Base-by-base conservation (phyloP, 2,113 vertebrate genomes). In the Micronycteris hirsuta region DNA sequence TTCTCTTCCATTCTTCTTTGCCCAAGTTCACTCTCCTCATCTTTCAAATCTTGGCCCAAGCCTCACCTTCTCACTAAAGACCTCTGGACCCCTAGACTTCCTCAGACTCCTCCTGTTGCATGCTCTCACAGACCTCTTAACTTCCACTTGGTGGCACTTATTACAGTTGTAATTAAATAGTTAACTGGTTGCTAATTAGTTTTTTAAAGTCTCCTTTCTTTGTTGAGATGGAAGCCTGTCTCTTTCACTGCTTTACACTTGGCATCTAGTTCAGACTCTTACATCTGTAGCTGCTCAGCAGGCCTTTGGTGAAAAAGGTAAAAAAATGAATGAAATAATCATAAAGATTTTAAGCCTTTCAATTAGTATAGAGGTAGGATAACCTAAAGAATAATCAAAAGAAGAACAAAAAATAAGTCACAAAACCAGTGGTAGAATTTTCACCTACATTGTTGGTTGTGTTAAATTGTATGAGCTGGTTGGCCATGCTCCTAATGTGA, bases 381-480 rank as follows among this genome's bases (percentile, higher is more conserved):
- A 58, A 73, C 26, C 43, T 1, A 2, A n/a, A 88, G 58, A 76
- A 19, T 0, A 2, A 63, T 13, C 15, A 28, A 5, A 31, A 49
- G 47, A 31, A 61, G 74, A 73, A 43, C 1, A 22, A 22, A 68
- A 45, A 33, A 61, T 36, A 76, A 19, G 14, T 15, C 15, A 68
- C 0, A n/a, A 31, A 43, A 4, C 12, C 36, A 14, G 52, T 0
- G 0, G 7, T 2, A 19, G 54, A 41, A 2, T 24, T 81, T 94
- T 49, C 67, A 98, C 99, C 99, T 97, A 99, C 99, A 0, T 98
- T 98, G 68, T 89, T 84, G 19, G 98, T 99, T 49, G 98, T 98
- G 56, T 99, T 99, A 36, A 99, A 98, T 19, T 89, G 96, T 74
- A 99, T 97, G 41, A 98, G 41, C 98, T 99, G 99, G 95, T 99